Base-by-base conservation (phyloP, 2,888 invertebrate species). In the Notodromas monacha region DNA sequence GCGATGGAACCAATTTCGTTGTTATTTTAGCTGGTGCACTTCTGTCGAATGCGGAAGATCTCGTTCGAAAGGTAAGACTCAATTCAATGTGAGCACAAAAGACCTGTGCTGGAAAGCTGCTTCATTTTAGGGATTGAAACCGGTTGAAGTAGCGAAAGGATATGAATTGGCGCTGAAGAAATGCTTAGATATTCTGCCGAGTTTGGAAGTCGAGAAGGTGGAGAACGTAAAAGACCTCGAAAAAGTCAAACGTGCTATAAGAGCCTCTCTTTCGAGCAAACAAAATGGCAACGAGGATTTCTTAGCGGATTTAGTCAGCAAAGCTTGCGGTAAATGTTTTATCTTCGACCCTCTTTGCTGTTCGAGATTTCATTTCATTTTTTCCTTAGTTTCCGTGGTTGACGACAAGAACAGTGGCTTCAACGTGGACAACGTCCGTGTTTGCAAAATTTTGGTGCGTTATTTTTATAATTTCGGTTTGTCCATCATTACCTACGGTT, bases 1-100 rank as follows among this genome's bases (percentile, higher is more conserved):
- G 96, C 4, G 96, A 96, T 58, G 92, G 89, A 33, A 99, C 96
- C 6, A 99, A 96, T 50, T 86, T 86, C 54, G 86, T 92, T 4
- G 68, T 99, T 29, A 70, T 92, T 6, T 58, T 99, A 32, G 74
- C 79, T 38, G 89, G 89, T 15, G 70, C 84, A 29, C 57, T 96
- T 12, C 55, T 99, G 4, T 77, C 86, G 49, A 63, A 65, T 34
- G 81, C 92, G 1, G 84, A 86, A 44, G 77, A 84, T 42, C 55
- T 96, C 6, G 54, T 99, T 21, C 65, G 76, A 38, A 60, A 92
- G 57, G 64, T 64, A 44, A 40, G 42, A 15, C n/a, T 12, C 16
- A 11, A 15, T 6, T 32, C 12, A 27, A 27, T 27, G 21, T 8
- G 8, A 21, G 21, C 6, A 21, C n/a, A n/a, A 4, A 12, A 14